phyloP scores from a whole-genome alignment of 2,113 vertebrate species.

The Felis chaus region DNA sequence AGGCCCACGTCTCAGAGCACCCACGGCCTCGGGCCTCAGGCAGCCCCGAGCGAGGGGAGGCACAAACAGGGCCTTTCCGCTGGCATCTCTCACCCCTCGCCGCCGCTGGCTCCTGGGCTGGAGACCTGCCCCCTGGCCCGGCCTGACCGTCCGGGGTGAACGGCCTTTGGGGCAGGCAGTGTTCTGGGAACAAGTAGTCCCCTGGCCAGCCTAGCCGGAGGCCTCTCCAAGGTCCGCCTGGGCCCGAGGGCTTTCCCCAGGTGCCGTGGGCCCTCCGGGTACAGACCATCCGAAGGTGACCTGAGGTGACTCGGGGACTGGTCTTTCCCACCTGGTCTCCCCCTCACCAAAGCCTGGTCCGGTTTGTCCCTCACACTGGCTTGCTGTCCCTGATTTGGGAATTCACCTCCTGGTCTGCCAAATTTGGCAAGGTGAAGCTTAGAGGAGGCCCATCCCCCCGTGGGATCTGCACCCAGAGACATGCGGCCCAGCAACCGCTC shows the following conservation, averaged over 20 bases:
- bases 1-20: not conserved
- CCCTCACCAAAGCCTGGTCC: fast-evolving
- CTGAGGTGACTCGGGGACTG: fast-evolving
- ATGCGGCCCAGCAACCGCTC: not conserved
- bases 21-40: fast-evolving
- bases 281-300: fast-evolving
- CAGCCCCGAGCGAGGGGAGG: not conserved
- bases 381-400: not conserved
- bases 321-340: no score
- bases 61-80: not conserved
- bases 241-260: not conserved
- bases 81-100: not conserved
- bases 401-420: not conserved
- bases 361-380: not conserved
- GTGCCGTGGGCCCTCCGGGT: fast-evolving
- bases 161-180: fast-evolving
- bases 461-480: not conserved
- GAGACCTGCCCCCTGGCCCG: not conserved
- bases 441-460: not conserved
- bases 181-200: not conserved
- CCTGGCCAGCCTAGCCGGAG: not conserved
- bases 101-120: not conserved
- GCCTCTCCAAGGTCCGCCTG: not conserved
- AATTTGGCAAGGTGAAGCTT: not conserved
- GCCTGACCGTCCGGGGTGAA: constrained; percentile 7